Base-by-base conservation (phyloP, 2,888 invertebrate species). In the Cheilosia urbana region DNA sequence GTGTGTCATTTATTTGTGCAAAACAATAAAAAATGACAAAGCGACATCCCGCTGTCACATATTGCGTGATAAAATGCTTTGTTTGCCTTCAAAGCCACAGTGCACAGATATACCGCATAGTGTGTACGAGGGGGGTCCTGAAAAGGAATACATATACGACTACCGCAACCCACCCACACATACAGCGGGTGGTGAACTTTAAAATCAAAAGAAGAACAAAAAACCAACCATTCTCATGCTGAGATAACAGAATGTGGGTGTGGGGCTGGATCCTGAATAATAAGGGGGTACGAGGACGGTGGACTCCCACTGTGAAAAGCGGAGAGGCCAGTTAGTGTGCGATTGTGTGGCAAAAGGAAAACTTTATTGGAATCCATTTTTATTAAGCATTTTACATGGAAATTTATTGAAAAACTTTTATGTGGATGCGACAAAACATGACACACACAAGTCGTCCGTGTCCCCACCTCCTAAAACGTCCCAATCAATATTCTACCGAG, bases 321-420 rank as follows among this genome's bases (percentile, higher is more conserved):
- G 68, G 27, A n/a, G n/a, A 19, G 19, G 27, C 40, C 42, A 27
- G 58, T 76, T 58, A 60, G 58, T 68, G 37, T 77, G n/a, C 78
- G 71, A 78, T 71, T 71, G 71, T 58, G 57, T 55, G 55, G n/a
- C 62, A 66, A 80, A 80, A 37, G 69, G 13, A 47, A 76, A 85
- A 76, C 76, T 85, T 80, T 80, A 81, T 85, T 75, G 80, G 76
- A 85, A 85, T 81, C 84, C 81, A 85, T 85, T 81, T 85, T 76
- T 81, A 85, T 81, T 85, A 76, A 81, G 66, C 84, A 85, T 80
- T 85, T 75, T 81, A 75, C 80, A 84, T 80, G 75, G 69, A 84
- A 84, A 85, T 81, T 85, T 85, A 85, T 85, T 85, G 84, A 80
- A 80, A 85, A 81, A 85, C 84, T 81, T 85, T 85, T 76, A 85